A percentile compares a stretch with the other conserved stretches of the same genome.
Conservation (phyloP, 2,888 invertebrate genomes). For the Melinaea marsaeus region DNA sequence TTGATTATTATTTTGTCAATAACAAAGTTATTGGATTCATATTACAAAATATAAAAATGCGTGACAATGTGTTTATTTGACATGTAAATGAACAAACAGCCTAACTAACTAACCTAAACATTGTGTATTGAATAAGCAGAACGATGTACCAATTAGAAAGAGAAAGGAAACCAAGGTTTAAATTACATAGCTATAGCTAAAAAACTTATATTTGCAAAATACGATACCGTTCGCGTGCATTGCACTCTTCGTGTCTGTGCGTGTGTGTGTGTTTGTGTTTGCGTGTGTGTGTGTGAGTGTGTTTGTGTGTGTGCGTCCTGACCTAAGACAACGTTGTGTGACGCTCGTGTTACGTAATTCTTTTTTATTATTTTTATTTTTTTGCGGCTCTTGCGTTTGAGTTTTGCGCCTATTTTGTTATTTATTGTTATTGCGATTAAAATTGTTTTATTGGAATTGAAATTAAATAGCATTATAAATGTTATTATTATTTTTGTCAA, state of each 20-base stretch:
- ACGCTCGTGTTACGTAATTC: slow-evolving; percentile 54
- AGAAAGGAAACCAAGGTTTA: slow-evolving; percentile 32
- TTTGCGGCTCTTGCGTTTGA: slow-evolving; percentile 18
- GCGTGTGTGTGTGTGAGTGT: no score
- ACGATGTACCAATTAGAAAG: slow-evolving; percentile 33
- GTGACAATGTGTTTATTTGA: neutral
- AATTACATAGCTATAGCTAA: slow-evolving; percentile 37
- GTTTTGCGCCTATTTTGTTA: slow-evolving; percentile 9
- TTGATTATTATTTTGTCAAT: neutral
- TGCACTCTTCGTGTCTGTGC: slow-evolving; percentile 44
- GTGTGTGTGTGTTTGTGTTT: slow-evolving; percentile 21
- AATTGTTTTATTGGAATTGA: neutral
- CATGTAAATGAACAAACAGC: neutral
- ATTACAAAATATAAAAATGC: no score
- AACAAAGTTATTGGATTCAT: no score
- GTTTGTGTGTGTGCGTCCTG: slow-evolving; percentile 38
- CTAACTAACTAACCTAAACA: slow-evolving; percentile 6
- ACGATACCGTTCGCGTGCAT: slow-evolving; percentile 58
- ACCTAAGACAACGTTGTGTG: slow-evolving; percentile 49
- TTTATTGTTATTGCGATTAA: neutral
- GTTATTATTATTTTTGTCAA: neutral
- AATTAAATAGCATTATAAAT: neutral
- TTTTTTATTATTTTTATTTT: slow-evolving; percentile 40
- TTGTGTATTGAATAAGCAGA: slow-evolving; percentile 20
- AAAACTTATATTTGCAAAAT: slow-evolving; percentile 53